A percentile compares a stretch with the other conserved stretches of the same genome.
Conservation (phyloP, 2,888 invertebrate species). For the Luperina testacea region DNA sequence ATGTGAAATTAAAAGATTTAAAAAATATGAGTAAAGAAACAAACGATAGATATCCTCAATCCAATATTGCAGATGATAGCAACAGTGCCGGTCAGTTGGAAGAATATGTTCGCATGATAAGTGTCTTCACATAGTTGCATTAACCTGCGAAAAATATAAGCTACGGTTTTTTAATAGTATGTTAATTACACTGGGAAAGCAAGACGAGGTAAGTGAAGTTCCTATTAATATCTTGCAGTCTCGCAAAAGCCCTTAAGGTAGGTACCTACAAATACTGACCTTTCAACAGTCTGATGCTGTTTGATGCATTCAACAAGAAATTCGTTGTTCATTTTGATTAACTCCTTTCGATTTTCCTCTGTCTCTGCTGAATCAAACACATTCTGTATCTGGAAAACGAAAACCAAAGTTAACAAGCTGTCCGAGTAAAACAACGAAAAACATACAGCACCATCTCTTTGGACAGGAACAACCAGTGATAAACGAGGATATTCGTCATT, state of each 20-base stretch:
- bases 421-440: neutral
- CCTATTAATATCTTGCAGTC: neutral
- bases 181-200: neutral
- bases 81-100: slow-evolving; percentile 88
- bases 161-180: neutral
- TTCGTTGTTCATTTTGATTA: slow-evolving; percentile 71
- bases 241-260: neutral
- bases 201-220: neutral
- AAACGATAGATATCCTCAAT: slow-evolving; percentile 83
- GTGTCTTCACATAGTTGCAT: slow-evolving; percentile 85
- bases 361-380: slow-evolving; percentile 65
- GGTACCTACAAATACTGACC: slow-evolving; percentile 65
- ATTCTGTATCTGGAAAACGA: slow-evolving; percentile 71
- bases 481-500: neutral
- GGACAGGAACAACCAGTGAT: neutral
- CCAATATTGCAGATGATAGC: slow-evolving; percentile 86
- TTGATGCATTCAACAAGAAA: slow-evolving; percentile 78
- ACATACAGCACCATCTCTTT: neutral
- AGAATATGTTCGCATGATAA: slow-evolving; percentile 88
- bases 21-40: slow-evolving; percentile 27
- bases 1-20: neutral
- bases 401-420: neutral
- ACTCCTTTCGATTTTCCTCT: slow-evolving; percentile 55
- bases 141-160: slow-evolving; percentile 77
- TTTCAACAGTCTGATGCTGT: slow-evolving; percentile 82